A percentile compares a stretch with the other conserved stretches of the same genome.
Evolutionary conservation across 2,888 invertebrate species (phyloP).

Genomic region (Andrena camellia): DNA sequence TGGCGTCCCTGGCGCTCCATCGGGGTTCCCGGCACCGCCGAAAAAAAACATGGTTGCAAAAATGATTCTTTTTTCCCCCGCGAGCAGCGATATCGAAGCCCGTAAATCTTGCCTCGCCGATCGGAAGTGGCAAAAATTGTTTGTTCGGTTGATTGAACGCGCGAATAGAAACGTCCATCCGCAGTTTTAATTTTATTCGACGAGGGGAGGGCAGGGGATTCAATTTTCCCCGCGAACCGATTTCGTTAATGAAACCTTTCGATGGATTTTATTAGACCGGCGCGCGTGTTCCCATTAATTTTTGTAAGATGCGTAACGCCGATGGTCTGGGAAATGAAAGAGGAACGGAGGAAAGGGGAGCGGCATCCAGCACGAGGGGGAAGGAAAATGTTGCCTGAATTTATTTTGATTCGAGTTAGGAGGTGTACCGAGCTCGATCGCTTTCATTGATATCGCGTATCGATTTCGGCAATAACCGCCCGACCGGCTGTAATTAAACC

Average conservation of each 20-base stretch:
- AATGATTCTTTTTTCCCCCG: conserved; percentile 3
- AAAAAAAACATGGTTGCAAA: conserved; percentile 3
- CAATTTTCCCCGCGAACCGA: conserved; percentile 22
- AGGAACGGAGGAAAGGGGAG: neutral
- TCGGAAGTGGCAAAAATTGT: conserved; percentile 18
- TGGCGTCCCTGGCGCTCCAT: neutral
- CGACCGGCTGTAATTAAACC: conserved; percentile 39
- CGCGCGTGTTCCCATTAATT: conserved; percentile 9
- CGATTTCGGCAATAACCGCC: conserved; percentile 43
- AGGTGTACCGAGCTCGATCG: conserved; percentile 10
- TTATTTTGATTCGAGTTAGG: conserved; percentile 26
- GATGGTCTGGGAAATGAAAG: neutral
- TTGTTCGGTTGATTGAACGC: conserved; percentile 34
- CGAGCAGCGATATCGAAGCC: neutral
- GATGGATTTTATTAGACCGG: conserved; percentile 27
- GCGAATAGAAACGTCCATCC: conserved; percentile 21
- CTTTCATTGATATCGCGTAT: conserved; percentile 49
- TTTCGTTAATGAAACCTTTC: conserved; percentile 19
- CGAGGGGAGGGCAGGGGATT: neutral
- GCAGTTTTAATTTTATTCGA: conserved; percentile 22
- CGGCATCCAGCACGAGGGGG: neutral
- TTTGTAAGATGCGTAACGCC: neutral
- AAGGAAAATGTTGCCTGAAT: neutral
- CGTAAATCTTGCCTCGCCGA: conserved; percentile 3
- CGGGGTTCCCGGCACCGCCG: neutral